phyloP scores from a whole-genome alignment of 2,797 vertebrate species.

The Acanthis flammea region DNA sequence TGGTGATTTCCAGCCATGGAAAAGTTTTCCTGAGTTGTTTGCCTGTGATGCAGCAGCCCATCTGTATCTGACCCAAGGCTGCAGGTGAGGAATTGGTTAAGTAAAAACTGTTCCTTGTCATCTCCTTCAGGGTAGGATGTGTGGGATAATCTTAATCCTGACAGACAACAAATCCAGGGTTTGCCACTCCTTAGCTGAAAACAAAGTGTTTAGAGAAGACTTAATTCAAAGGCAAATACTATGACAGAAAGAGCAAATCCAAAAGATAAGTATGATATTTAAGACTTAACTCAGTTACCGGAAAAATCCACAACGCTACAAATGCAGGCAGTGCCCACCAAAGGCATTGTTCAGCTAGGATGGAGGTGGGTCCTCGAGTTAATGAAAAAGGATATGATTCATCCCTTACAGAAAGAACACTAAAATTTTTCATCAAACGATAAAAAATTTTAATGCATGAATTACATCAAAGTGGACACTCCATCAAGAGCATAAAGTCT shows the following conservation, averaged over 20 bases:
- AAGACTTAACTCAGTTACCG: neutral
- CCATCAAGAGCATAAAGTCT: neutral
- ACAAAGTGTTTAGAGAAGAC: neutral
- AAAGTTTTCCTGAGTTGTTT: neutral
- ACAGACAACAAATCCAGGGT: neutral
- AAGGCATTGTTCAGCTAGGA: neutral
- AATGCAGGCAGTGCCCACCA: neutral
- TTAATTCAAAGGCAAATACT: neutral
- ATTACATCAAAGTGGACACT: neutral
- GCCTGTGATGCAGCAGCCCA: neutral
- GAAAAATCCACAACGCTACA: fast-evolving
- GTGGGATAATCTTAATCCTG: neutral
- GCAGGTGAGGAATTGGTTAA: neutral
- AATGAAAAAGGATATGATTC: neutral
- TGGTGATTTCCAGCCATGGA: neutral
- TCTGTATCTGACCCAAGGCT: neutral
- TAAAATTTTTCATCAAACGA: neutral
- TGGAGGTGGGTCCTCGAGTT: neutral
- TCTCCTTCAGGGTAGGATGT: neutral
- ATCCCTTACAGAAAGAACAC: neutral
- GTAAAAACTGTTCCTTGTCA: neutral
- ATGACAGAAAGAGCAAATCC: neutral
- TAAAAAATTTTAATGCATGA: neutral
- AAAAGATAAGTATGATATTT: neutral
- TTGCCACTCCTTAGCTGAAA: neutral